Base-by-base conservation (phyloP, 2,113 vertebrate genomes). In the Phoxinus phoxinus region DNA sequence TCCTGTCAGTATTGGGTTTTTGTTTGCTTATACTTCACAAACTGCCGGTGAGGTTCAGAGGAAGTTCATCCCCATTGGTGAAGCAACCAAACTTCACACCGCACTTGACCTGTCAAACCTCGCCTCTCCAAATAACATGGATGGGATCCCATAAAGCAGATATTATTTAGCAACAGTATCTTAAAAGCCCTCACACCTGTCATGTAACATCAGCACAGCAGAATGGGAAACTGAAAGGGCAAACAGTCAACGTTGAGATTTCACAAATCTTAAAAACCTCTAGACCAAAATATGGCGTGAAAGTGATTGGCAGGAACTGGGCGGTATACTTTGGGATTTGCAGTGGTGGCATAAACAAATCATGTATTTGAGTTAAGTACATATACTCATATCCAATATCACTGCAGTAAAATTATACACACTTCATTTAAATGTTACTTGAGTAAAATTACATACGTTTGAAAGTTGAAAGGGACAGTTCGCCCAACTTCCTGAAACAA, bases 111-210 rank as follows among this genome's bases (percentile, higher is more conserved):
- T 56, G 32, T 84, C 51, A 75, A 48, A 69, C 59, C 12, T 67
- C 2, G 61, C 44, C 44, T 78, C 71, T 59, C 12, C 17, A 1
- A 72, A 11, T 44, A 73, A 82, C 23, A 23, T 53, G 69, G 8
- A 63, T 25, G 51, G 82, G n/a, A 41, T 71, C 25, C 83, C 17
- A 81, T 71, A 44, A 25, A 21, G 58, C 23, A 48, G 81, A 86
- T 86, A 53, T 82, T 9, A 77, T 74, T 84, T 58, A 72, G 37
- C 59, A 82, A 82, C 11, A 69, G 35, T 23, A 69, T 37, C 41
- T 6, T 59, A 32, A 46, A 37, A 88, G 75, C 35, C 37, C 53
- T 84, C 77, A 81, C 82, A 88, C 82, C 85, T 88, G 82, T 81
- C 82, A 72, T 63, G 51, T 63, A 76, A 48, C 69, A 86, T 86